Percentiles rank a stretch among this genome's conserved stretches.
These are phyloP conservation scores for Hemicrepidius hirtus DNA, from an alignment of 2,888 invertebrate genomes.

Conservation along the genomic window DNA sequence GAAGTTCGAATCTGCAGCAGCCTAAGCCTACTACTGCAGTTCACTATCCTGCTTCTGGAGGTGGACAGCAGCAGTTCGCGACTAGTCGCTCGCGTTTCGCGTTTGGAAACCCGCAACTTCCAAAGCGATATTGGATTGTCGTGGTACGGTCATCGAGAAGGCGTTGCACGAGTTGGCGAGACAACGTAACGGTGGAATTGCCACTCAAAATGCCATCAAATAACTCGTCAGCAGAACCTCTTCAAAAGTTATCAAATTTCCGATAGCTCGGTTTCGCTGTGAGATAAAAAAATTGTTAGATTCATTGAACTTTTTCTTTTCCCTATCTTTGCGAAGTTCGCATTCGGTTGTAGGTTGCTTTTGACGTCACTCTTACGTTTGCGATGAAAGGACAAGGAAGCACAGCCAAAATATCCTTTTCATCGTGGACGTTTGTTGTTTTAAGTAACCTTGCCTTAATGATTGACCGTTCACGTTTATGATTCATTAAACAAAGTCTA, in stretches of 20 bases:
- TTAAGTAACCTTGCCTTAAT: constrained; percentile 8
- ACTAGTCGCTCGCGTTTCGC: constrained; percentile 44
- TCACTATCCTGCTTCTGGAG: constrained; percentile 35
- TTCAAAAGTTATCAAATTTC: constrained; percentile 10
- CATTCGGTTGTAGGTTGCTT: too few relatives aligned
- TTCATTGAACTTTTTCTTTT: background rate
- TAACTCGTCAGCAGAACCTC: constrained; percentile 1
- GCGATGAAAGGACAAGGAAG: constrained; percentile 8
- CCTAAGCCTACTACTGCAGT: constrained; percentile 1
- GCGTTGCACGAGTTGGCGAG: constrained; percentile 48
- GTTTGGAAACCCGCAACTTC: constrained; percentile 38
- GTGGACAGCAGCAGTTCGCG: constrained; percentile 40
- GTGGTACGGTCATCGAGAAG: constrained; percentile 46
- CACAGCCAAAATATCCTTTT: background rate
- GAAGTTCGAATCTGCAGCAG: background rate
- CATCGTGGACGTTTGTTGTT: constrained; percentile 1
- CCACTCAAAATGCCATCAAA: constrained; percentile 23
- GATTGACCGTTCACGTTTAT: background rate
- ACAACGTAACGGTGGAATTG: constrained; percentile 39
- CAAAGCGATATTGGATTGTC: constrained; percentile 46
- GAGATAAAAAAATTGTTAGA: background rate
- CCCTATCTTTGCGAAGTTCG: too few relatives aligned
- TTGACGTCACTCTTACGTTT: constrained; percentile 3
- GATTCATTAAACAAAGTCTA: too few relatives aligned
- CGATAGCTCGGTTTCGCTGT: constrained; percentile 1